phyloP scores from a whole-genome alignment of 2,113 vertebrate species.

The Callocephalon fimbriatum region DNA sequence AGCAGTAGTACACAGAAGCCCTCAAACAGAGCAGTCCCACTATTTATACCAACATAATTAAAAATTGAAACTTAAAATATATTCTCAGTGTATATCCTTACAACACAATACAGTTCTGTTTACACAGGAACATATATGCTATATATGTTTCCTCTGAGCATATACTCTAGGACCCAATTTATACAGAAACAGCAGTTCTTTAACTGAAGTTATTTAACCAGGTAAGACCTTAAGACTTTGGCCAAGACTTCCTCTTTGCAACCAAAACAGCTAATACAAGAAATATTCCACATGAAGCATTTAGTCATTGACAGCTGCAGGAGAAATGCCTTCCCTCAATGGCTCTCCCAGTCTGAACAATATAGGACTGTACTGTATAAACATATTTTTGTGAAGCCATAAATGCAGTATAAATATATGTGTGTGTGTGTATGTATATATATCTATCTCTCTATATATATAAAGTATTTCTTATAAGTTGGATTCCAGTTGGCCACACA shows the following conservation, averaged over 20 bases:
- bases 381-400: neutral
- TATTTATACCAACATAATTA: neutral
- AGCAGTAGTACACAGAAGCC: neutral
- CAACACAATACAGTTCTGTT: neutral
- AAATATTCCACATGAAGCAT: neutral
- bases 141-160: neutral
- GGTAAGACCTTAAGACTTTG: neutral
- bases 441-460: neutral
- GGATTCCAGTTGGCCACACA: neutral
- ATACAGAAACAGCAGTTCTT: neutral
- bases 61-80: neutral
- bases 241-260: neutral
- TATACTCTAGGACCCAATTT: neutral
- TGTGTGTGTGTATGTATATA: rapidly evolving
- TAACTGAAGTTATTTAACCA: neutral
- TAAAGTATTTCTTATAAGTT: neutral
- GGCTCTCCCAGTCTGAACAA: neutral
- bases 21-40: rapidly evolving
- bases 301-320: neutral
- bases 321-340: neutral
- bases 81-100: neutral
- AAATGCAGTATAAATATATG: rapidly evolving
- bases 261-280: neutral
- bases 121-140: rapidly evolving
- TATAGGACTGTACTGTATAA: rapidly evolving